phyloP scores from a whole-genome alignment of 2,888 invertebrate species.

The Spodoptera picta region DNA sequence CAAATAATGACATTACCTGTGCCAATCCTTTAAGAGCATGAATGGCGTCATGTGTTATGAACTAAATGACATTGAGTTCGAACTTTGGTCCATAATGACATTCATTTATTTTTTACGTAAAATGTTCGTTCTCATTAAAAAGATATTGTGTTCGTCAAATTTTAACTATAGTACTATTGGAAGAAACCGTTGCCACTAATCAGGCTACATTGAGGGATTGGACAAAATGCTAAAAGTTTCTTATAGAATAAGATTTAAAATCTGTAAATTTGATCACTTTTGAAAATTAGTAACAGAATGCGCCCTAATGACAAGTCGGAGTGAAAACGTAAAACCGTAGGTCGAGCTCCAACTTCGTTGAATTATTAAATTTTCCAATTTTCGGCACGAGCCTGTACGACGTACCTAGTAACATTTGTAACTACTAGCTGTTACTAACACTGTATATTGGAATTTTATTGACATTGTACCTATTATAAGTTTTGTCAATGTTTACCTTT shows the following conservation, averaged over 20 bases:
- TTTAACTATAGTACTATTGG: constrained; percentile 21
- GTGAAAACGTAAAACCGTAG: constrained; percentile 55
- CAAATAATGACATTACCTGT: too few species aligned
- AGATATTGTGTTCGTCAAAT: constrained; percentile 22
- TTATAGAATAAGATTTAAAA: constrained; percentile 25
- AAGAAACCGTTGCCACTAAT: constrained; percentile 35
- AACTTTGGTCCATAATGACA: too few species aligned
- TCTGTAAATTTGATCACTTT: constrained; percentile 61
- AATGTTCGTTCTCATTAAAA: constrained; percentile 34
- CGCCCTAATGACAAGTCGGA: constrained; percentile 61
- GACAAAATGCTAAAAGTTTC: constrained; percentile 39
- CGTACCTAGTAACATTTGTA: constrained; percentile 46
- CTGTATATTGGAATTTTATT: constrained; percentile 48
- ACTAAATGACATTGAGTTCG: too few species aligned
- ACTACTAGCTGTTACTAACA: constrained; percentile 44
- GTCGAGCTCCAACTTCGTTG: constrained; percentile 50
- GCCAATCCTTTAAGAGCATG: too few species aligned
- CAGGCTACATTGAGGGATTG: constrained; percentile 41
- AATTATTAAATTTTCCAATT: constrained; percentile 68
- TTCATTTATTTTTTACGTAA: too few species aligned
- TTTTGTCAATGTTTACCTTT: constrained; percentile 7
- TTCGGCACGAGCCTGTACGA: constrained; percentile 40
- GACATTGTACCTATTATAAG: constrained; percentile 15
- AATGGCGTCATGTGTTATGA: too few species aligned
- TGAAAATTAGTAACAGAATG: constrained; percentile 60